Percentiles rank a stretch among this genome's conserved stretches.
Conservation (phyloP, 2,113 vertebrate genomes). For the Syrmaticus mikado region DNA sequence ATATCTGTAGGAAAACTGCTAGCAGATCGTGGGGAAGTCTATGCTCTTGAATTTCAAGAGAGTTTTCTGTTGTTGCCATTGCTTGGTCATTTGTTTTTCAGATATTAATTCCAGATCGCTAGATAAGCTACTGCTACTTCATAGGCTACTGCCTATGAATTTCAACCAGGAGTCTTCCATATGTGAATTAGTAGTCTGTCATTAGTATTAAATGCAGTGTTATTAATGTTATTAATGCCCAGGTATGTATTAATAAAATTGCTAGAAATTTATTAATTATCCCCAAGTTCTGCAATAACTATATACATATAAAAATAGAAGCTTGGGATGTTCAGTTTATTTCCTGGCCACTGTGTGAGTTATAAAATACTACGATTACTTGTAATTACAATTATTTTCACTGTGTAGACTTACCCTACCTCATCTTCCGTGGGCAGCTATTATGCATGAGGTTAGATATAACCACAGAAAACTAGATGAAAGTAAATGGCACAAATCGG, state of each 20-base stretch:
- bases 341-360: background rate
- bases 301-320: background rate
- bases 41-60: background rate
- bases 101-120: background rate
- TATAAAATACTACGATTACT: background rate
- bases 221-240: background rate
- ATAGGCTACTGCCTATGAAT: background rate
- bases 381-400: background rate
- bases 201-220: background rate
- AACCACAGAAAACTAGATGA: background rate
- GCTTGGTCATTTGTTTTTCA: background rate
- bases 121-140: background rate
- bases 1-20: background rate
- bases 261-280: background rate
- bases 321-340: background rate
- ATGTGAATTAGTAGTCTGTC: background rate
- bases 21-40: background rate
- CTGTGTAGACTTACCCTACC: background rate
- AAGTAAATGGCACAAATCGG: background rate
- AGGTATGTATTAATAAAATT: background rate
- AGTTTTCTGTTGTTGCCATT: background rate
- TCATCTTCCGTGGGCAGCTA: background rate
- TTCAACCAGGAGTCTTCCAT: background rate
- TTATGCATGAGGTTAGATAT: background rate
- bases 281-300: background rate